Base-by-base conservation (phyloP, 2,797 vertebrate species). In the Pagetopsis macropterus region DNA sequence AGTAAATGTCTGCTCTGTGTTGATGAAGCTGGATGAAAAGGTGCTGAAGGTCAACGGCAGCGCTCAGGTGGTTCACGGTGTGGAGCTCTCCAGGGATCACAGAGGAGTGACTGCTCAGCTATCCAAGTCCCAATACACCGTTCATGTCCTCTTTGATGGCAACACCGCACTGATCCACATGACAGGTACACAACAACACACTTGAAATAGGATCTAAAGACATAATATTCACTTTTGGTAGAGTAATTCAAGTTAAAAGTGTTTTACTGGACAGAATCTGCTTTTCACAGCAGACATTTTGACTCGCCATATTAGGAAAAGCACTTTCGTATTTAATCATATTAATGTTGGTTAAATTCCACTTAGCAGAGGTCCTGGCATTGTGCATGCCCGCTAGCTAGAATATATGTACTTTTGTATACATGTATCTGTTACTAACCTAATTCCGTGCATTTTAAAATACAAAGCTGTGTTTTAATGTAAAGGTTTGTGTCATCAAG, bases 141-240 rank as follows among this genome's bases (percentile, higher is more conserved):
- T 78, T 1, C 76, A 74, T 7, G 65, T 84, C 31, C 19, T 61
- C 62, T 88, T 88, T 74, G 80, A 82, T 51, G 83, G 80, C 17
- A 14, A 46, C 67, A 80, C 67, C 5, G 37, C 70, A 46, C 64
- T 43, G 3, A 72, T 85, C 40, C 59, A 68, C 37, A 27, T 72
- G 31, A 76, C 19, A 13, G 83, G 80, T 82, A 65, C 9, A 13
- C 10, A n/a, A 9, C 14, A 19, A 33, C 19, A 14, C 43, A 52
- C 12, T 11, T 12, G 17, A 23, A 16, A n/a, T 0, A 5, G 9
- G 3, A 19, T 40, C 50, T 15, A 50, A 43, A 27, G 49, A 17
- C 37, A 27, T 40, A n/a, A 40, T 41, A 11, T 2, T 19, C 2
- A n/a, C 11, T 17, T 6, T 13, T 23, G 15, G 13, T 3, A 27